Base-by-base conservation (phyloP, 1,140 invertebrate genomes). In the Paraescarpia echinospica region DNA sequence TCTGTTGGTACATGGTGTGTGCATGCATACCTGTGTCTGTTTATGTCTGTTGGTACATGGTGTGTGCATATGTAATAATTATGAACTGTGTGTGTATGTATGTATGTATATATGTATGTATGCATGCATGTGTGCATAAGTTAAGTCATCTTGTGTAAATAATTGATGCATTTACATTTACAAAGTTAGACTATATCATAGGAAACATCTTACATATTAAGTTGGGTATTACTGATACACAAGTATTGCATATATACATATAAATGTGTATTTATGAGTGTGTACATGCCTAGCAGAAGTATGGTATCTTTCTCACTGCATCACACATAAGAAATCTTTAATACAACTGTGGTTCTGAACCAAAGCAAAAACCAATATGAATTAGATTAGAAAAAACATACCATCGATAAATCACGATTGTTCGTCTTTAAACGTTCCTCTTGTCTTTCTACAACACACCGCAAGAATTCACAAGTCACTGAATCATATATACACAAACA, bases 361-460 rank as follows among this genome's bases (percentile, higher is more conserved):
- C 59, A 77, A 77, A 77, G 59, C 4, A 27, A 77, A 6, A 6
- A 41, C 12, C 4, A 41, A 41, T 77, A 77, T 77, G 59, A 77
- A 77, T 77, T 77, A 22, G 27, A 77, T 77, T 22, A 34, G 31
- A 90, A 48, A n/a, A n/a, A 48, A 92, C 93, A 95, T 94, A 96
- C 99, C 94, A 99, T 97, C 6, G 98, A 99, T 90, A 99, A 96
- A 96, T 99, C 99, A 94, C 99, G 97, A 95, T 99, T 99, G 94
- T 99, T 99, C 95, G 98, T 99, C 96, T 99, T 99, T 89, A 99
- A 96, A 94, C 98, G 98, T 96, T 99, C 99, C 96, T 99, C 99
- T 96, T 99, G 99, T 41, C 99, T 96, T 96, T 99, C 99, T 96
- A 92, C 92, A 93, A 92, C 33, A 91, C 51, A 93, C 90, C 59